Conservation (phyloP, 2,888 invertebrate species). For the Leucophenga montana region DNA sequence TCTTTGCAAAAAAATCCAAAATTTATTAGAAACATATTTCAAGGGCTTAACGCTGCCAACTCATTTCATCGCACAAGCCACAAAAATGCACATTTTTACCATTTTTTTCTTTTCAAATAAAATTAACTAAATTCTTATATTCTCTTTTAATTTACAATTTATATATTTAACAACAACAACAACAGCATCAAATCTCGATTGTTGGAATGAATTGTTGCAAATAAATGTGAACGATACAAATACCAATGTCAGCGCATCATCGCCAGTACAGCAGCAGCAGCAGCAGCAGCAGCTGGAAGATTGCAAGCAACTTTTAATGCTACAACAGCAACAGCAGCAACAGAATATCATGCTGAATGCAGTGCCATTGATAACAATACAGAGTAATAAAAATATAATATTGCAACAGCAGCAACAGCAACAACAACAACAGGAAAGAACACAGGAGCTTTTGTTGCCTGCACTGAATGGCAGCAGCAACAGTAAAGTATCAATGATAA, state of each 20-base stretch:
- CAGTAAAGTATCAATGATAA: constrained; percentile 51
- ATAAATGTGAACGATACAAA: constrained; percentile 62
- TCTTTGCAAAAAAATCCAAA: not conserved
- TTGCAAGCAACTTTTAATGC: constrained; percentile 51
- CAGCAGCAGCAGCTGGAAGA: constrained; percentile 47
- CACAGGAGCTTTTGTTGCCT: constrained; percentile 49
- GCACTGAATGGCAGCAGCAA: constrained; percentile 23
- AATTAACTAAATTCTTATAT: not conserved
- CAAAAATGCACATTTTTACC: not conserved
- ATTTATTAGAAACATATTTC: constrained; percentile 24
- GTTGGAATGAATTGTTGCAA: constrained; percentile 70
- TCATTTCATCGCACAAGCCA: not conserved
- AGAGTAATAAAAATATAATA: constrained; percentile 65
- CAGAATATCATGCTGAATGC: constrained; percentile 68
- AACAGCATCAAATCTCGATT: constrained; percentile 69
- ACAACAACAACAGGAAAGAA: constrained; percentile 45
- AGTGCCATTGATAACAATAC: constrained; percentile 70
- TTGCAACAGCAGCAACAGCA: constrained; percentile 53
- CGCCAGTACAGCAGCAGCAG: constrained; percentile 40
- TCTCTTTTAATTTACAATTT: constrained; percentile 8
- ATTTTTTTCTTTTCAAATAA: not conserved
- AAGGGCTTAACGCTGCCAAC: not conserved
- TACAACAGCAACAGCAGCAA: constrained; percentile 55
- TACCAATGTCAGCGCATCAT: constrained; percentile 45
- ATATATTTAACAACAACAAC: constrained; percentile 48